These are phyloP conservation scores for Cygnus buccinator DNA, from an alignment of 2,113 vertebrate species.

Conservation along the genomic window DNA sequence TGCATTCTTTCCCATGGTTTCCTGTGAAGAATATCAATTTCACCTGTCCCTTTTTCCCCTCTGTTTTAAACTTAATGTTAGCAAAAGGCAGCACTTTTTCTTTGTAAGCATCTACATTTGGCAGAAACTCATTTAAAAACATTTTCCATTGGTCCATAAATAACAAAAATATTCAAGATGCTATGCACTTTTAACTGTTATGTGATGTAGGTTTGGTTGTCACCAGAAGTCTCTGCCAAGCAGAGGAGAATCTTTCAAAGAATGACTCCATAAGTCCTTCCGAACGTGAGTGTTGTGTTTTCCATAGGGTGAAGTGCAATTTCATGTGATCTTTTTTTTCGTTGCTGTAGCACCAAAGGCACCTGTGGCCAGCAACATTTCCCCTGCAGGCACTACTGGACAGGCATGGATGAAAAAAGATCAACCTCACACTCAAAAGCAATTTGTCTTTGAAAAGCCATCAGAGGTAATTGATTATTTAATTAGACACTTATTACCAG, in stretches of 20 bases:
- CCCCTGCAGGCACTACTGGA: neutral
- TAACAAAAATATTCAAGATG: neutral
- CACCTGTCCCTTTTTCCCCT: neutral
- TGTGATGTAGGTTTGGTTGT: neutral
- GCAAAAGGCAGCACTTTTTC: neutral
- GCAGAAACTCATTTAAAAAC: neutral
- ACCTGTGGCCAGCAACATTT: neutral
- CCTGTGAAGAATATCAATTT: neutral
- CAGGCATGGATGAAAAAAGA: constrained; percentile 75
- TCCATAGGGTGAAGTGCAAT: neutral
- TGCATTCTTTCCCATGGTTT: neutral
- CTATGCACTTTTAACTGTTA: neutral
- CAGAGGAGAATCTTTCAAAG: neutral
- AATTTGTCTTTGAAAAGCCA: constrained; percentile 84
- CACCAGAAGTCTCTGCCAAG: neutral
- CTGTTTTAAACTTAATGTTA: neutral
- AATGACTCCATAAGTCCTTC: neutral
- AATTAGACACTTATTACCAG: rapidly evolving
- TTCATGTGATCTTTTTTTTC: neutral
- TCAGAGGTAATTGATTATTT: constrained; percentile 62
- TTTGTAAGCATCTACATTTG: neutral
- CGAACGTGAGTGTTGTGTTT: neutral
- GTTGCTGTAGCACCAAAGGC: constrained; percentile 46
- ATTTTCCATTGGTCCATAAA: neutral
- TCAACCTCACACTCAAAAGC: constrained; percentile 25